These are phyloP conservation scores for Chiroxiphia lanceolata DNA, from an alignment of 2,797 vertebrate genomes.

Conservation along the genomic window DNA sequence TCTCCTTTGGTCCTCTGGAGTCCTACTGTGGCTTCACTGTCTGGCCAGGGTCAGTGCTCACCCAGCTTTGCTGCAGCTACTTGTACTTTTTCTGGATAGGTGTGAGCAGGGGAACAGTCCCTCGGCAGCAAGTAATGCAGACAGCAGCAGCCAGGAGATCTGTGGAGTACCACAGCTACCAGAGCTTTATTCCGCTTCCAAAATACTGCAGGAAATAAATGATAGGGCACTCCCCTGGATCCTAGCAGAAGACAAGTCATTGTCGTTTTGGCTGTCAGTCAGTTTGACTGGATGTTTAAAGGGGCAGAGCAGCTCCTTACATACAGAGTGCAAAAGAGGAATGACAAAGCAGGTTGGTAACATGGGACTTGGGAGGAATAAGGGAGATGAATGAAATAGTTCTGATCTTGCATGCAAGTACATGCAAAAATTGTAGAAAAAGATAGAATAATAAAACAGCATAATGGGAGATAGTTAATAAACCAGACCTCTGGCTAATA, in stretches of 20 bases:
- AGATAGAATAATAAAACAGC: neutral
- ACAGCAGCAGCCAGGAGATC: neutral
- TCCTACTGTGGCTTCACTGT: accelerated
- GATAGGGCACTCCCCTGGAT: slow-evolving; percentile 16
- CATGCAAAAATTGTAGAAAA: neutral
- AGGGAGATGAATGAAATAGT: neutral
- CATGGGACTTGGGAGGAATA: accelerated
- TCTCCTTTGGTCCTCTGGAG: neutral
- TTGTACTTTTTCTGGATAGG: neutral
- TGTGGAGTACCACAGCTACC: neutral
- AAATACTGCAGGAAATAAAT: slow-evolving; percentile 9
- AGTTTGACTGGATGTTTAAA: slow-evolving; percentile 31
- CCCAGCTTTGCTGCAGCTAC: neutral
- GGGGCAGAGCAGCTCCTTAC: neutral
- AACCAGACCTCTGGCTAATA: neutral
- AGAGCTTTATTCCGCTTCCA: slow-evolving; percentile 17
- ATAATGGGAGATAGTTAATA: neutral
- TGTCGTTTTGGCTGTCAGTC: slow-evolving; percentile 13
- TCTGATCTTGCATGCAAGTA: neutral
- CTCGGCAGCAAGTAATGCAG: neutral
- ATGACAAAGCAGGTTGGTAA: neutral
- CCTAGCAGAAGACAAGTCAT: neutral
- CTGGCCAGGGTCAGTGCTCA: neutral
- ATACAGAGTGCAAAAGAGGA: neutral
- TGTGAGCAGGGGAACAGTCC: neutral